Evolutionary conservation across 2,888 invertebrate species (phyloP).

Genomic region (Dinocampus coccinellae): DNA sequence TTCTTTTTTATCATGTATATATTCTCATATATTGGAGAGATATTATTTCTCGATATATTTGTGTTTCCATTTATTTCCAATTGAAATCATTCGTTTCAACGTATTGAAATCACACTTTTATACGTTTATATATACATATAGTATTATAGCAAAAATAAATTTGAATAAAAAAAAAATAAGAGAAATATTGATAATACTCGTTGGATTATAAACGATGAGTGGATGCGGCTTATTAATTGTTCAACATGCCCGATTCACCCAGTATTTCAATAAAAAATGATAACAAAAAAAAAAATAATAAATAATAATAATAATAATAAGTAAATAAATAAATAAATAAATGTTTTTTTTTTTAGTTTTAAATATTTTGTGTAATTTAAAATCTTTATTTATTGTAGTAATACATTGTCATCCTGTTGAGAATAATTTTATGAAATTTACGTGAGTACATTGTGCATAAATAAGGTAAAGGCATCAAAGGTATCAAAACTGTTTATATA

Average conservation of each 20-base stretch:
- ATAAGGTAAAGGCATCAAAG: slow-evolving; percentile 26
- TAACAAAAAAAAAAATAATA: background rate
- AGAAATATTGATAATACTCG: background rate
- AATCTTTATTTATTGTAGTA: too few species aligned
- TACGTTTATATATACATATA: background rate
- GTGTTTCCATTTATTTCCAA: background rate
- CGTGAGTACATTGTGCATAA: background rate
- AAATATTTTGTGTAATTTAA: background rate
- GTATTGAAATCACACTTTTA: background rate
- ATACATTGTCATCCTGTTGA: background rate
- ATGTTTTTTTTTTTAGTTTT: background rate
- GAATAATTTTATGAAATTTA: background rate
- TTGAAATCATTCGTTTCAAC: background rate
- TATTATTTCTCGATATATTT: too few species aligned
- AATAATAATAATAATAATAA: background rate
- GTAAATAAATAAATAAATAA: too few species aligned
- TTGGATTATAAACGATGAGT: background rate
- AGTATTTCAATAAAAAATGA: background rate
- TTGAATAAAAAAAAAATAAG: background rate
- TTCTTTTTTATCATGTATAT: background rate
- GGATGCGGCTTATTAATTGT: slow-evolving; percentile 10
- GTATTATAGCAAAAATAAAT: background rate
- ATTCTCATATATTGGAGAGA: background rate
- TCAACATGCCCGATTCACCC: background rate
- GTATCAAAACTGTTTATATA: background rate